phyloP scores from a whole-genome alignment of 2,888 invertebrate genomes.

The Mamestra brassicae region DNA sequence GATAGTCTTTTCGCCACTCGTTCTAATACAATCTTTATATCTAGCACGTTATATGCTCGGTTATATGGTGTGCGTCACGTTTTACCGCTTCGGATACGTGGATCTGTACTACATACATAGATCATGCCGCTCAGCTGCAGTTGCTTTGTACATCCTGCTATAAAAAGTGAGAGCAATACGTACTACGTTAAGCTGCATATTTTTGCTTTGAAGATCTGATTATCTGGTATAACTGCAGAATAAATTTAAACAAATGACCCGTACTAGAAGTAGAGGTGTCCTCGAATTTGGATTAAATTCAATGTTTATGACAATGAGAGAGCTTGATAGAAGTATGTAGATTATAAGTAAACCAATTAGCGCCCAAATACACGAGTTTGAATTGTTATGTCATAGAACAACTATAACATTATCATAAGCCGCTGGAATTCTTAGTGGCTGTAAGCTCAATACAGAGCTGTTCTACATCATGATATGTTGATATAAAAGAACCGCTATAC shows the following conservation, averaged over 20 bases:
- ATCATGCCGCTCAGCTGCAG: neutral
- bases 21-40: conserved; percentile 45
- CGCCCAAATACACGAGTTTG: neutral
- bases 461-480: neutral
- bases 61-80: conserved; percentile 49
- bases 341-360: neutral
- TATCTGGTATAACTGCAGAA: neutral
- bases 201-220: conserved; percentile 14
- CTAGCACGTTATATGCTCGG: conserved; percentile 30
- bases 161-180: conserved; percentile 51
- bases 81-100: conserved; percentile 49
- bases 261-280: neutral
- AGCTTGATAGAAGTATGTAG: neutral
- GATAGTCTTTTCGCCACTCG: conserved; percentile 31
- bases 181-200: neutral
- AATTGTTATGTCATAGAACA: conserved; percentile 2
- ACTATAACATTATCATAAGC: neutral
- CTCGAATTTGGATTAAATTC: neutral
- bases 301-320: neutral
- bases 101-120: conserved; percentile 31
- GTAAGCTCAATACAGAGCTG: neutral
- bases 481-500: neutral
- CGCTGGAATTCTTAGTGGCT: neutral
- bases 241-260: neutral
- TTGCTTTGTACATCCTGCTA: conserved; percentile 27